Evolutionary conservation across 1,140 invertebrate genomes (phyloP).

Genomic region (Drosophila micromelanica): DNA sequence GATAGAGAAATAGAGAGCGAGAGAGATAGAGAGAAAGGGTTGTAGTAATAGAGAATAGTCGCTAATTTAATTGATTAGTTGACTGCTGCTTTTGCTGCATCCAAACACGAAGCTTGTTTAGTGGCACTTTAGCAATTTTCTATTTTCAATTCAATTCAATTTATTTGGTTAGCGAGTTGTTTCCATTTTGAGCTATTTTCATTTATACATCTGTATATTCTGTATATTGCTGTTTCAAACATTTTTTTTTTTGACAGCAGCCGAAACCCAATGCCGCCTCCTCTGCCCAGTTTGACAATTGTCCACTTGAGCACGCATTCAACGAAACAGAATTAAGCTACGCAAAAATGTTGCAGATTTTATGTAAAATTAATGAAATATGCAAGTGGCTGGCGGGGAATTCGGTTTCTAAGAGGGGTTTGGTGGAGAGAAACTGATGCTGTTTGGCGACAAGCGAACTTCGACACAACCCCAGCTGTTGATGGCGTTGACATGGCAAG

Average conservation of each 20-base stretch:
- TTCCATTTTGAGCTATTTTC: slow-evolving; percentile 11
- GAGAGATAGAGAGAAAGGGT: not conserved
- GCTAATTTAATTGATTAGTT: slow-evolving; percentile 78
- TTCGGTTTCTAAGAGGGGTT: slow-evolving; percentile 11
- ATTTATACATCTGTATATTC: not conserved
- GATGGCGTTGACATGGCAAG: slow-evolving; percentile 75
- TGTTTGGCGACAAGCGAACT: slow-evolving; percentile 42
- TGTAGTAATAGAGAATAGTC: slow-evolving; percentile 1
- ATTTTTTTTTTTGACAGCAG: slow-evolving; percentile 2
- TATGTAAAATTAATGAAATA: slow-evolving; percentile 79
- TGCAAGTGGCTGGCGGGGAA: slow-evolving; percentile 34
- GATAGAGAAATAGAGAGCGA: not conserved
- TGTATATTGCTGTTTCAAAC: no score
- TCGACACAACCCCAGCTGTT: slow-evolving; percentile 50
- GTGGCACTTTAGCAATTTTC: slow-evolving; percentile 48
- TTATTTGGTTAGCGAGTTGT: slow-evolving; percentile 47
- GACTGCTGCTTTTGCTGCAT: slow-evolving; percentile 19
- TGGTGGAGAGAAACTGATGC: slow-evolving; percentile 3
- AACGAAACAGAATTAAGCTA: slow-evolving; percentile 34
- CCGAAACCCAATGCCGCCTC: not conserved
- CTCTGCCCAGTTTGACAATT: slow-evolving; percentile 49
- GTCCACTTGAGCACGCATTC: slow-evolving; percentile 74
- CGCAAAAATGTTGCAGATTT: slow-evolving; percentile 51
- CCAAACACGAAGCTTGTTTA: slow-evolving; percentile 7
- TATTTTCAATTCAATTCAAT: slow-evolving; percentile 58